A percentile compares a stretch with the other conserved stretches of the same genome.
phyloP scores from a whole-genome alignment of 2,113 vertebrate species.

The Austrofundulus limnaeus region DNA sequence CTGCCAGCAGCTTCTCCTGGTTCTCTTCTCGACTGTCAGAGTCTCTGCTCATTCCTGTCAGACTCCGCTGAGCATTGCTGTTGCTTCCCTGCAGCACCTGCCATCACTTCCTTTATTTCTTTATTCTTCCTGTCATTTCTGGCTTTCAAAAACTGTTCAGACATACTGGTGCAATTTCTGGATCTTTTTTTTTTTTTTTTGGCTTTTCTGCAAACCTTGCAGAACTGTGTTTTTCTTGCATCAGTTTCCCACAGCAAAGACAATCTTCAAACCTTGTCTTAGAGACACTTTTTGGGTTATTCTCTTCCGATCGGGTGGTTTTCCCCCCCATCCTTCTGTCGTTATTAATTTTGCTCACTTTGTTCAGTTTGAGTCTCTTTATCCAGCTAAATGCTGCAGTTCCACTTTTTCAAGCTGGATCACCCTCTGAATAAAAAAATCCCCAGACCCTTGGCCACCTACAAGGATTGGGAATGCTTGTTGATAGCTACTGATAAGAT shows the following conservation, averaged over 20 bases:
- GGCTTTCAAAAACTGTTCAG: neutral
- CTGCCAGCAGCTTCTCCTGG: constrained; percentile 39
- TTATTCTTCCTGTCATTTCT: constrained; percentile 2
- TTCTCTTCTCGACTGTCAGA: constrained; percentile 25
- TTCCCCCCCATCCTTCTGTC: neutral
- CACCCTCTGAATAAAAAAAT: neutral
- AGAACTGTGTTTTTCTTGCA: neutral
- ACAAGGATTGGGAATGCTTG: neutral
- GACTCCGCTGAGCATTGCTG: constrained; percentile 19
- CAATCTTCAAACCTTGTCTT: neutral
- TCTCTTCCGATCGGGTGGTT: neutral
- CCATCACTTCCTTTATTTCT: neutral
- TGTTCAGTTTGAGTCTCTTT: neutral
- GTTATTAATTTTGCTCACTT: neutral
- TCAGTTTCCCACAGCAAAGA: neutral
- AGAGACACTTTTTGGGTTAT: neutral
- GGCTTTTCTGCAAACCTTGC: neutral
- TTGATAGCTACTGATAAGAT: too few relatives aligned
- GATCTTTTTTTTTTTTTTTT: neutral
- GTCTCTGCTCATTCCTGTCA: constrained; percentile 36
- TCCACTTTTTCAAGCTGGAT: constrained; percentile 12
- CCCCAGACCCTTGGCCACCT: neutral
- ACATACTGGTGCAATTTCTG: neutral
- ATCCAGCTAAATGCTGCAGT: neutral
- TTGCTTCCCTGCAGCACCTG: constrained; percentile 24